Conservation (phyloP, 2,888 invertebrate species). For the Atrina japonica region DNA sequence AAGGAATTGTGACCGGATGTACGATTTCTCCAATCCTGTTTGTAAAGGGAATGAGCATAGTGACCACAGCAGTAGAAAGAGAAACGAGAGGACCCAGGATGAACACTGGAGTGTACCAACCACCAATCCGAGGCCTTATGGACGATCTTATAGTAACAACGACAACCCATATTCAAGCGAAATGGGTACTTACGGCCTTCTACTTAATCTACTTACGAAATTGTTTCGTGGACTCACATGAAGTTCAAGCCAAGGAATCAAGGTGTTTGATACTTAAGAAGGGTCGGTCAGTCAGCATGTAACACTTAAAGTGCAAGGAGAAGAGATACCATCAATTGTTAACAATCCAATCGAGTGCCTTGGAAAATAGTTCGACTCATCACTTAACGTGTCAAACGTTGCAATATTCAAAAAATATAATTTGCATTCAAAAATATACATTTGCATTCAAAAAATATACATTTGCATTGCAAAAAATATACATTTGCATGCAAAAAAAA, state of each 20-base stretch:
- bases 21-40: conserved; percentile 31
- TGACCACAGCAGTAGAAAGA: conserved; percentile 25
- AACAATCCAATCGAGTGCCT: no score
- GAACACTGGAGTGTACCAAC: conserved; percentile 27
- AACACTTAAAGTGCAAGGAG: neutral
- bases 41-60: conserved; percentile 27
- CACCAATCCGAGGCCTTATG: conserved; percentile 20
- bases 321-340: neutral
- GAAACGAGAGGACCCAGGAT: conserved; percentile 28
- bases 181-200: conserved; percentile 22
- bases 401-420: no score
- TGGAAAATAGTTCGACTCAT: no score
- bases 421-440: no score
- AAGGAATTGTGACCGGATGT: conserved; percentile 20
- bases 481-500: no score
- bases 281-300: neutral
- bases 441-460: no score
- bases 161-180: conserved; percentile 28
- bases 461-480: no score
- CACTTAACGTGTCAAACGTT: no score
- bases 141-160: conserved; percentile 29
- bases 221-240: neutral
- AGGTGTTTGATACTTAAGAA: neutral
- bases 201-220: no score
- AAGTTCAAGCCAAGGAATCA: neutral